Evolutionary conservation across 2,113 vertebrate species (phyloP).

Genomic region (Lophotis ruficrista): DNA sequence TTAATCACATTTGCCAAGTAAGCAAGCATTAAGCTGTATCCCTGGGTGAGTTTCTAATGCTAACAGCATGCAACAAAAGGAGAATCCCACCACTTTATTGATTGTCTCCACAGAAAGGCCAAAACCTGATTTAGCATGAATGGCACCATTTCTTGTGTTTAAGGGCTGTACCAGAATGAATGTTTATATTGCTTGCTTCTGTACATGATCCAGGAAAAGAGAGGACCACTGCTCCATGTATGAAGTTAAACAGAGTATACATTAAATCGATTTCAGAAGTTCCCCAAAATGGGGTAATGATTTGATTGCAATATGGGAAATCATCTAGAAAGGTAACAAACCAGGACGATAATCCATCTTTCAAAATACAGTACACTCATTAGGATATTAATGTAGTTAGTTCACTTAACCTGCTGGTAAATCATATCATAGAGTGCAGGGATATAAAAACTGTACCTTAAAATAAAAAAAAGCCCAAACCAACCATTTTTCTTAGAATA

Average conservation of each 20-base stretch:
- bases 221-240: not conserved
- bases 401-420: not conserved
- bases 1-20: slow-evolving; percentile 47
- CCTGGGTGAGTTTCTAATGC: slow-evolving; percentile 28
- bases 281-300: not conserved
- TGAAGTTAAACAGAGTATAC: not conserved
- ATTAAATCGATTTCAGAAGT: not conserved
- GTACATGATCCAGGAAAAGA: not conserved
- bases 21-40: slow-evolving; percentile 41
- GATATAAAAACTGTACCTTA: not conserved
- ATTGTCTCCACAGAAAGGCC: slow-evolving; percentile 14
- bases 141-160: not conserved
- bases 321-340: not conserved
- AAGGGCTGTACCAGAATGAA: not conserved
- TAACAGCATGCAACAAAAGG: slow-evolving; percentile 34
- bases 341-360: not conserved
- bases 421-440: not conserved
- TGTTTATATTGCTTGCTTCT: not conserved
- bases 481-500: not conserved
- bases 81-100: slow-evolving; percentile 27
- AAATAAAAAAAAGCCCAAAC: not conserved
- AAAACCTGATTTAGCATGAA: slow-evolving; percentile 29
- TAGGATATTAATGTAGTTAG: not conserved
- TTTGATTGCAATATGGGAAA: not conserved
- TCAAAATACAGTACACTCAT: not conserved